phyloP scores from a whole-genome alignment of 30 jellyfish, hydroid and myxozoan species.

The Turritopsis dohrnii region DNA sequence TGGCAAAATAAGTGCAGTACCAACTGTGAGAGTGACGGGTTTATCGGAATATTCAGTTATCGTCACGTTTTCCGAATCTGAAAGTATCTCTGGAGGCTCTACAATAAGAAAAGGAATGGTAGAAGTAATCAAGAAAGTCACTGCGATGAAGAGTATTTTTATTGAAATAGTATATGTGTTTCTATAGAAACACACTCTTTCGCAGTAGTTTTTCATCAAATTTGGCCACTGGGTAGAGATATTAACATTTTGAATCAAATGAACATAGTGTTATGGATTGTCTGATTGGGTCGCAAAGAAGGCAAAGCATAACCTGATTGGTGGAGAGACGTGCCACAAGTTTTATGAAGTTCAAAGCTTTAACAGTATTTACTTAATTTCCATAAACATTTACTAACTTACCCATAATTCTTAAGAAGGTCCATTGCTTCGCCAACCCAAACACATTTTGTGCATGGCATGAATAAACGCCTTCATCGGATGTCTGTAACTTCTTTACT shows the following conservation, averaged over 20 bases:
- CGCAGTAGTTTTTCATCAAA: too few species aligned
- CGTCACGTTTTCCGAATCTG: not conserved
- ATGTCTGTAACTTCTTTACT: constrained; percentile 32
- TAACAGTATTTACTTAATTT: too few species aligned
- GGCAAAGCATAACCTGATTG: not conserved
- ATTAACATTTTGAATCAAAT: too few species aligned
- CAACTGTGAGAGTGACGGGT: not conserved
- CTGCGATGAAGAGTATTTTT: too few species aligned
- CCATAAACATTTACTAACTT: not conserved
- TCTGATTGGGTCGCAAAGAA: not conserved
- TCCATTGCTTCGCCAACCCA: constrained; percentile 35
- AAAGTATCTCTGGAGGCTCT: not conserved
- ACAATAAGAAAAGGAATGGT: not conserved
- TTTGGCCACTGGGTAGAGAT: too few species aligned
- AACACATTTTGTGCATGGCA: constrained; percentile 60
- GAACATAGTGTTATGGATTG: not conserved
- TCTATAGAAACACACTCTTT: too few species aligned
- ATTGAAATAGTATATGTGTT: too few species aligned
- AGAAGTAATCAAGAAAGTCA: not conserved
- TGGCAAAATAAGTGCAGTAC: not conserved
- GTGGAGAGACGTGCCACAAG: too few species aligned
- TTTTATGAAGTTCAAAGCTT: too few species aligned
- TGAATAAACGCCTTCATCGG: constrained; percentile 53
- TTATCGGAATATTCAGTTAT: not conserved
- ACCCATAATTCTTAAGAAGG: constrained; percentile 53